Base-by-base conservation (phyloP, 2,797 vertebrate genomes). In the Ambastaia sidthimunki region DNA sequence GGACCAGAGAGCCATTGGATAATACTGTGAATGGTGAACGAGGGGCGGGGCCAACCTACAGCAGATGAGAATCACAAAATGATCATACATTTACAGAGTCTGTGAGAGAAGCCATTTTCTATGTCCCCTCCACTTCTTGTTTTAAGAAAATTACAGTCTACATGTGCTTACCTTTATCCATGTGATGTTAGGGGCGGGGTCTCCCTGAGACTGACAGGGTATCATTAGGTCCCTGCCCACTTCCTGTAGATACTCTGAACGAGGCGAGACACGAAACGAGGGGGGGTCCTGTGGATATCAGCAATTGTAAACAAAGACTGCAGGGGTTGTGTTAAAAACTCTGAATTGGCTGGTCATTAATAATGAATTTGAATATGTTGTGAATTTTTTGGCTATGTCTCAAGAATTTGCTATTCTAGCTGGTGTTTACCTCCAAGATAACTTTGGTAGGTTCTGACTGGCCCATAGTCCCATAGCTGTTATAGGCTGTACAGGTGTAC, bases 401-500 rank as follows among this genome's bases (percentile, higher is more conserved):
- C 3, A 15, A 19, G 5, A 21, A 1, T 71, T 55, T 25, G 4
- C n/a, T 23, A 62, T n/a, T 31, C 11, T 52, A 71, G 60, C 25
- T 63, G 31, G n/a, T 21, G 2, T 11, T 44, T 84, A 98, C 97
- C 96, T 98, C 93, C 65, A 98, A 91, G 80, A 97, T 91, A 80
- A 98, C 96, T 0, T 90, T 90, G 0, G 97, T 98, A 80, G 96
- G 93, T 0, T 90, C 90, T 13, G 97, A 99, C 67, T 91, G 87
- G 15, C 97, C 97, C 54, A 96, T 92, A 0, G 96, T 98, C 52
- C 97, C 97, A 0, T 97, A 97, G 80, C 95, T 97, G 91, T 98
- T 99, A 85, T 97, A 98, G 0, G 97, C 94, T 0, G 96, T 98
- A 72, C 97, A 99, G 1, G 93, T 93, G 87, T 98, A 98, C 80